Evolutionary conservation across 1,140 invertebrate genomes (phyloP).

Genomic region (Neodiprion fabricii): DNA sequence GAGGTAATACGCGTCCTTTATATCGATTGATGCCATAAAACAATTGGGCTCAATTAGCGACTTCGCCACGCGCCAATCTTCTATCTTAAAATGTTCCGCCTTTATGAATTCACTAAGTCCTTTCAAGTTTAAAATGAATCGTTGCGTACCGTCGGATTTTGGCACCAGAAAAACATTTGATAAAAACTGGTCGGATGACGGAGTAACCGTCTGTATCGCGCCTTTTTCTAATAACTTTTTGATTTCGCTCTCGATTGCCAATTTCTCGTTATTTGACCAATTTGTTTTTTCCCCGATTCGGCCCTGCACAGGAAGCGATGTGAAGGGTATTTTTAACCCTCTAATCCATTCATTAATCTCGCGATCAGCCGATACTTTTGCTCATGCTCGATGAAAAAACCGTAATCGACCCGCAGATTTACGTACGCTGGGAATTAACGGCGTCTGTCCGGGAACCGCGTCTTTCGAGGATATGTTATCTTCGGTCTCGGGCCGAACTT

Average conservation of each 20-base stretch:
- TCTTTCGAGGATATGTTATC: neutral
- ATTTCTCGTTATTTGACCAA: constrained; percentile 15
- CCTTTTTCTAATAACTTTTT: neutral
- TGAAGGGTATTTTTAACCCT: constrained; percentile 14
- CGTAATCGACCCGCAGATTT: constrained; percentile 9
- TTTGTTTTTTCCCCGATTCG: neutral
- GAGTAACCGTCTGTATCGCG: neutral
- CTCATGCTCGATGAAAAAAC: constrained; percentile 8
- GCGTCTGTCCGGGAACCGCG: neutral
- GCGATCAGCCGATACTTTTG: neutral
- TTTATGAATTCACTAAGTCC: constrained; percentile 22
- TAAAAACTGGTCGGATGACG: constrained; percentile 16
- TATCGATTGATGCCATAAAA: constrained; percentile 20
- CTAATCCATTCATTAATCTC: constrained; percentile 6
- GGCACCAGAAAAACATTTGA: constrained; percentile 20
- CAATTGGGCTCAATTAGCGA: constrained; percentile 12
- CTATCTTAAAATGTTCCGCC: constrained; percentile 26
- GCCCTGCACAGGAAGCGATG: neutral
- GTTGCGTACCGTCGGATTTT: constrained; percentile 16
- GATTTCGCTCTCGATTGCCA: constrained; percentile 8
- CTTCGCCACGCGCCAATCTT: constrained; percentile 20
- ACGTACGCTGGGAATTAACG: constrained; percentile 5
- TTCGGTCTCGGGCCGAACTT: neutral
- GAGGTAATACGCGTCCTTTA: constrained; percentile 23
- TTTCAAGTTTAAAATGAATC: constrained; percentile 31